Percentiles rank a stretch among this genome's conserved stretches.
phyloP scores from a whole-genome alignment of 64 coral and sea anemone genomes.

The Porites lutea region DNA sequence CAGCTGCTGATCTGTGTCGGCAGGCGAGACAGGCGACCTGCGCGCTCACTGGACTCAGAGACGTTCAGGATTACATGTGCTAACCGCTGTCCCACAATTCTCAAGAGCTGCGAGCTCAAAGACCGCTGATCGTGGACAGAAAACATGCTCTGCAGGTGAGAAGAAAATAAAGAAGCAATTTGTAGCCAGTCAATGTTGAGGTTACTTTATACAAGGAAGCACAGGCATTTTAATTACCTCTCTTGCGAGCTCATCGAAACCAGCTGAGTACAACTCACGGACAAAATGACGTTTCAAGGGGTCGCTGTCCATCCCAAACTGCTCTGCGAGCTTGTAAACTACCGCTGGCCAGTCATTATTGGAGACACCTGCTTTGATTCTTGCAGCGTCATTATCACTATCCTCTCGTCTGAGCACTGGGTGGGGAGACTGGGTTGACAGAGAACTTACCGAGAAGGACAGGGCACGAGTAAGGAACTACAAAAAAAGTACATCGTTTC shows the following conservation, averaged over 20 bases:
- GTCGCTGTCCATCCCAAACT: conserved; percentile 83
- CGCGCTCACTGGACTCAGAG: conserved; percentile 84
- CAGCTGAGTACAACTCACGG: conserved; percentile 78
- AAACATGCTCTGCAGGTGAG: conserved; percentile 69
- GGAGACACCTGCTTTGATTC: background rate
- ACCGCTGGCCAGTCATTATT: conserved; percentile 72
- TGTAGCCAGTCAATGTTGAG: background rate
- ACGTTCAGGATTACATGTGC: conserved; percentile 77
- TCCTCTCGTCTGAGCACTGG: conserved; percentile 14
- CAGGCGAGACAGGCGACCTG: conserved; percentile 80
- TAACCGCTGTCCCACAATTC: conserved; percentile 91
- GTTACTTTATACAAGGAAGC: background rate
- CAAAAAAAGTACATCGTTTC: background rate
- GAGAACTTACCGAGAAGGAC: conserved; percentile 51
- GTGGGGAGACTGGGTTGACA: conserved; percentile 17
- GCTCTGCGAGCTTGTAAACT: conserved; percentile 75
- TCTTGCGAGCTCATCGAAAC: conserved; percentile 73
- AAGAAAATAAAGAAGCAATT: background rate
- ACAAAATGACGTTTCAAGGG: conserved; percentile 75
- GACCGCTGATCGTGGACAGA: conserved; percentile 78
- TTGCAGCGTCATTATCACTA: conserved; percentile 24
- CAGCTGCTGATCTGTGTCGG: conserved; percentile 91
- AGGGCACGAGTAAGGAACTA: conserved; percentile 83
- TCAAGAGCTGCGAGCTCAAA: conserved; percentile 63
- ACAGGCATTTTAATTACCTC: conserved; percentile 57